These are phyloP conservation scores for Cheumatopsyche charites DNA, from an alignment of 1,140 invertebrate genomes.

Conservation along the genomic window DNA sequence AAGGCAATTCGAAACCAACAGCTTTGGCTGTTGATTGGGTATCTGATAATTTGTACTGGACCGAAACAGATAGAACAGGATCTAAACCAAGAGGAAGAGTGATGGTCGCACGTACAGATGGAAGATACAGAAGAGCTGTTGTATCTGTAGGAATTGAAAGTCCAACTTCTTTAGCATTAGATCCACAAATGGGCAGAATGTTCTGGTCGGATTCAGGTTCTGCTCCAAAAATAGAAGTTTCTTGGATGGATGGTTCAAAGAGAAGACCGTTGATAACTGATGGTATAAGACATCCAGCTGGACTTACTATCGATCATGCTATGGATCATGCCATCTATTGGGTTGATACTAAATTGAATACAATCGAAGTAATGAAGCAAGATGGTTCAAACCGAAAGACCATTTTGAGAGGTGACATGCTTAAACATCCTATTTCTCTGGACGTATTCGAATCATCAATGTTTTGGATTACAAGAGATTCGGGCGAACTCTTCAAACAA, in stretches of 20 bases:
- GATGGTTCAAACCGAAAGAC: conserved; percentile 82
- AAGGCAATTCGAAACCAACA: conserved; percentile 80
- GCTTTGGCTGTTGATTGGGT: conserved; percentile 91
- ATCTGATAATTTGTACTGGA: conserved; percentile 93
- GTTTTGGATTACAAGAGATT: conserved; percentile 86
- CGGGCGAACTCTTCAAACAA: conserved; percentile 82
- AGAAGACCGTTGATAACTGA: conserved; percentile 80
- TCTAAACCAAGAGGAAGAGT: conserved; percentile 76
- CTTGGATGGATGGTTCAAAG: conserved; percentile 96
- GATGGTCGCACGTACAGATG: conserved; percentile 88
- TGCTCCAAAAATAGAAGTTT: conserved; percentile 83
- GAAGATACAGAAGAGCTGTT: conserved; percentile 83
- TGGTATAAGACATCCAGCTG: conserved; percentile 82
- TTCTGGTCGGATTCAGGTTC: conserved; percentile 90
- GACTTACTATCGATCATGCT: conserved; percentile 87
- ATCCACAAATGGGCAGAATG: conserved; percentile 84
- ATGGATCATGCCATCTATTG: conserved; percentile 92
- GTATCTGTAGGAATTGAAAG: conserved; percentile 74
- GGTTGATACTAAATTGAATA: conserved; percentile 93
- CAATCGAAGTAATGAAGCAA: conserved; percentile 86
- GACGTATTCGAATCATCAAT: conserved; percentile 93
- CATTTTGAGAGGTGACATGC: conserved; percentile 72
- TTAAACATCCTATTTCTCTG: conserved; percentile 83
- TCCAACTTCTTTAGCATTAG: conserved; percentile 85
- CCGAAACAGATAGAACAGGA: conserved; percentile 80